Percentiles rank a stretch among this genome's conserved stretches.
Evolutionary conservation across 2,113 vertebrate species (phyloP).

Genomic region (Cromileptes altivelis): DNA sequence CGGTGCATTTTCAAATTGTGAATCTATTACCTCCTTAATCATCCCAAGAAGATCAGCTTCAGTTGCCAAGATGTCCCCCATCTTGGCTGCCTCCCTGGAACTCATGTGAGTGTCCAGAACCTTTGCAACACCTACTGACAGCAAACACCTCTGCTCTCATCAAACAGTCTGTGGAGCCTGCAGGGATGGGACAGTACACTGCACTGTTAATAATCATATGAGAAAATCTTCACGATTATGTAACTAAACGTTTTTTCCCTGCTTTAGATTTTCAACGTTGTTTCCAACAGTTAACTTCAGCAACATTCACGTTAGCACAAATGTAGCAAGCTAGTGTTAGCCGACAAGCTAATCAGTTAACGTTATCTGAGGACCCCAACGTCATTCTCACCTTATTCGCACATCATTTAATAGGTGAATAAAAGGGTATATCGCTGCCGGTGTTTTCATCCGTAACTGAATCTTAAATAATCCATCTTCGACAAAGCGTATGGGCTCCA

Average conservation of each 20-base stretch:
- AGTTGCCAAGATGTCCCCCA: slow-evolving; percentile 91
- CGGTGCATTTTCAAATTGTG: background rate
- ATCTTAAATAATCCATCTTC: slow-evolving; percentile 7
- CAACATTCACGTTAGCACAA: background rate
- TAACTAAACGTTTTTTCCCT: too few species aligned
- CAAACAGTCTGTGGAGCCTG: slow-evolving; percentile 6
- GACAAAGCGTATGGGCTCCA: background rate
- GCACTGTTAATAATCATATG: background rate
- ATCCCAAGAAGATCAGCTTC: slow-evolving; percentile 93
- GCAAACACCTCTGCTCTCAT: slow-evolving; percentile 13
- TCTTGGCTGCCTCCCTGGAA: slow-evolving; percentile 74
- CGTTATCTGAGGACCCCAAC: background rate
- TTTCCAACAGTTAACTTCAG: background rate
- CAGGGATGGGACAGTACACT: background rate
- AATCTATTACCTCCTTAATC: slow-evolving; percentile 89
- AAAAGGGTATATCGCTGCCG: background rate
- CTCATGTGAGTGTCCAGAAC: slow-evolving; percentile 64
- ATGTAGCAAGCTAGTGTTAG: background rate
- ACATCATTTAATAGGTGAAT: background rate
- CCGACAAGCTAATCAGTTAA: slow-evolving; percentile 31
- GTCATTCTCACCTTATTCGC: slow-evolving; percentile 39
- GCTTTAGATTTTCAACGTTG: too few species aligned
- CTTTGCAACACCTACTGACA: slow-evolving; percentile 5
- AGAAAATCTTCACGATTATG: too few species aligned
- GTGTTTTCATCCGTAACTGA: background rate